Evolutionary conservation across 2,113 vertebrate genomes (phyloP).

Genomic region (Glaucidium brasilianum): DNA sequence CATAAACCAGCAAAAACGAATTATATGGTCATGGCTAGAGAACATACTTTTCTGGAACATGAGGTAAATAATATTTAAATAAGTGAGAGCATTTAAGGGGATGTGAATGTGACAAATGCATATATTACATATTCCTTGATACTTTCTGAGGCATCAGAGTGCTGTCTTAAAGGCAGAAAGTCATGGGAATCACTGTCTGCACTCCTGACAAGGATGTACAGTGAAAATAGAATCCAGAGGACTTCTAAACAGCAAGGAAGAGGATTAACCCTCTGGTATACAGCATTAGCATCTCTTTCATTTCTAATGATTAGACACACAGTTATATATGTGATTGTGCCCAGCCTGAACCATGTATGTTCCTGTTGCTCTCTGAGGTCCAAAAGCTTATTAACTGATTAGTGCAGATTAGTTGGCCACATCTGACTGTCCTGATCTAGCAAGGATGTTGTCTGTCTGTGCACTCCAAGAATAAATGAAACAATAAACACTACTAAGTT

Average conservation of each 20-base stretch:
- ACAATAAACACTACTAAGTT: neutral
- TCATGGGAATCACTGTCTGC: neutral
- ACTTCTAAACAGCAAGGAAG: conserved; percentile 35
- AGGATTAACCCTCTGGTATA: conserved; percentile 25
- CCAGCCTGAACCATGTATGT: neutral
- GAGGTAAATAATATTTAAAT: conserved; percentile 15
- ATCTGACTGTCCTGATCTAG: neutral
- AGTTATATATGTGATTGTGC: neutral
- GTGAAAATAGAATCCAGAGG: conserved; percentile 17
- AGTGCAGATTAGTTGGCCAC: neutral
- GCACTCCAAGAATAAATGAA: neutral
- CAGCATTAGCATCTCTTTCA: neutral
- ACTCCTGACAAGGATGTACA: neutral
- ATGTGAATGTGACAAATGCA: neutral
- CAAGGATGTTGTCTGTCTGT: neutral
- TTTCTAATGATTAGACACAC: neutral
- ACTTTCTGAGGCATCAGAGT: conserved; percentile 3
- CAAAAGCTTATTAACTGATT: neutral
- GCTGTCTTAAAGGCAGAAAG: conserved; percentile 41
- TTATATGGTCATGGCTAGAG: neutral
- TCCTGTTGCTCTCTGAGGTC: neutral
- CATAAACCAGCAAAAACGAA: neutral
- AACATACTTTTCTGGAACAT: neutral
- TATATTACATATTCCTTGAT: neutral
- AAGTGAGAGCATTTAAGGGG: neutral